Evolutionary conservation across 2,113 vertebrate genomes (phyloP).

Genomic region (Leptobrachium leishanense): DNA sequence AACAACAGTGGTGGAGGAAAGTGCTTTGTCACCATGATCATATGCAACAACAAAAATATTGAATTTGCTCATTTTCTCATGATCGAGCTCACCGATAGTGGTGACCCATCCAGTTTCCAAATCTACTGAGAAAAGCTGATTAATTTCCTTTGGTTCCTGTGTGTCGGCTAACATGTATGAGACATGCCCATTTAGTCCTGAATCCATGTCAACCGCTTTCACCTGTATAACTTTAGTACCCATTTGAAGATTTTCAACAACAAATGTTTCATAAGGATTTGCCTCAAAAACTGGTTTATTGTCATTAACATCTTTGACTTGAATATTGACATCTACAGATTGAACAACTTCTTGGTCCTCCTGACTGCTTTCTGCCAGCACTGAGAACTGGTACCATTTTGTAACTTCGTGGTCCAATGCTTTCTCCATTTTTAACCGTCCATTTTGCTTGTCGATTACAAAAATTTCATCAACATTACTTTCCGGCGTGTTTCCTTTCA

Average conservation of each 20-base stretch:
- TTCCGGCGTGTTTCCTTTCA: slow-evolving; percentile 86
- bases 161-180: slow-evolving; percentile 81
- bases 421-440: slow-evolving; percentile 87
- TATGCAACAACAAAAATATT: slow-evolving; percentile 77
- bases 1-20: slow-evolving; percentile 76
- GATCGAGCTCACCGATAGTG: slow-evolving; percentile 90
- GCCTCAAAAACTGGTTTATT: slow-evolving; percentile 89
- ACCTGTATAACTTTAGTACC: slow-evolving; percentile 87
- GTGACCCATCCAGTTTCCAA: slow-evolving; percentile 92
- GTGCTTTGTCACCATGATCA: slow-evolving; percentile 84
- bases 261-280: slow-evolving; percentile 82
- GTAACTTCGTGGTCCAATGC: slow-evolving; percentile 88
- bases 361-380: slow-evolving; percentile 71
- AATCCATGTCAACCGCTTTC: slow-evolving; percentile 87
- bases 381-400: slow-evolving; percentile 93
- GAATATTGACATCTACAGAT: slow-evolving; percentile 84
- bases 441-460: slow-evolving; percentile 82
- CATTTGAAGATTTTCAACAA: slow-evolving; percentile 87
- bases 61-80: slow-evolving; percentile 76
- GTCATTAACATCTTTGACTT: slow-evolving; percentile 92
- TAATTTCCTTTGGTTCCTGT: slow-evolving; percentile 71
- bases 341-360: slow-evolving; percentile 74
- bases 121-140: slow-evolving; percentile 83
- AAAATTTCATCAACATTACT: slow-evolving; percentile 91
- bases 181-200: slow-evolving; percentile 85